Base-by-base conservation (phyloP, 2,888 invertebrate genomes). In the Arctia plantaginis region DNA sequence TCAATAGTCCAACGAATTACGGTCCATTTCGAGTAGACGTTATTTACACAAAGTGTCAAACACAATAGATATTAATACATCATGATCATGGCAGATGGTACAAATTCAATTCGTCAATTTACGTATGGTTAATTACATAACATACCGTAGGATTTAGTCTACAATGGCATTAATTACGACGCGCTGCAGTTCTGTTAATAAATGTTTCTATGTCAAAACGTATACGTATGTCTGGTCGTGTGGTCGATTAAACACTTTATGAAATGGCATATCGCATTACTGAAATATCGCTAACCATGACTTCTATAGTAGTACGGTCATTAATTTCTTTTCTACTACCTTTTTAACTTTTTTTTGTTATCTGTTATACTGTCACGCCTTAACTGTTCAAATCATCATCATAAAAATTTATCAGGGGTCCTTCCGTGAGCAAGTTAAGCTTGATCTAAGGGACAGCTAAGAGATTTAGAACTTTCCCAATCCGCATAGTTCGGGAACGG, bases 91-190 rank as follows among this genome's bases (percentile, higher is more conserved):
- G 12, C 47, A 27, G 35, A 70, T 67, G 62, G 41, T 68, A 75
- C 71, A 76, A 76, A 82, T 79, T 74, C 59, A 78, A 78, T 80
- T 77, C 80, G 59, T 44, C 64, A 74, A 33, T n/a, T 39, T 59
- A 75, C 71, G 66, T 75, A 72, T 62, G 71, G 65, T 77, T 77
- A 82, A 82, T 82, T 83, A 74, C 70, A 83, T 82, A 78, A 76
- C 78, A 76, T 73, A 74, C 73, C 67, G 69, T 82, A 77, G 77
- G 71, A 74, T 78, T 78, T 74, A 69, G 68, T 80, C 69, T 67
- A 78, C 79, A 55, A 7, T 55, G n/a, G 1, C 55, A 69, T 80
- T 74, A 65, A 77, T 80, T 76, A 81, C 68, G 64, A 41, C 18
- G 39, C 66, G 67, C 1, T 75, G 72, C 68, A 66, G 59, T 72